These are phyloP conservation scores for Tenthredo livida DNA, from an alignment of 2,888 invertebrate genomes.

Conservation along the genomic window DNA sequence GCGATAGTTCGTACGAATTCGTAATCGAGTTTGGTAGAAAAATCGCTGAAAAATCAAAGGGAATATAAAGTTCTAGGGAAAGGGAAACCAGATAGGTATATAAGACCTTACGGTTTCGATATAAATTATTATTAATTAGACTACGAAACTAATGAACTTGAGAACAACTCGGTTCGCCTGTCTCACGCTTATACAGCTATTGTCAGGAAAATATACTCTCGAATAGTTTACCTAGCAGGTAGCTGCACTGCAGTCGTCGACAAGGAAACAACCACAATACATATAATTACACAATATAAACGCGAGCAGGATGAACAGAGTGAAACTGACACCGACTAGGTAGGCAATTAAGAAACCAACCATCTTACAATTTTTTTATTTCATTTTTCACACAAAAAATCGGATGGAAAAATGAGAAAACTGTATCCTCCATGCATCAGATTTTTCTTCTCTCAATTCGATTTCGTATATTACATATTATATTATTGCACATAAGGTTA, in stretches of 20 bases:
- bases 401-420: background rate
- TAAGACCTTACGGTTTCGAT: background rate
- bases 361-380: background rate
- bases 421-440: background rate
- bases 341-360: background rate
- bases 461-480: background rate
- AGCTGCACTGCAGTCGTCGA: background rate
- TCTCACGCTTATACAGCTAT: conserved; percentile 49
- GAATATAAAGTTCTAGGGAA: background rate
- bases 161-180: conserved; percentile 40
- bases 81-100: background rate
- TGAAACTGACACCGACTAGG: background rate
- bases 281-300: background rate
- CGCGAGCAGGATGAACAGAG: background rate
- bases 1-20: too few relatives aligned
- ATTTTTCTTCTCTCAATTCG: background rate
- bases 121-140: background rate
- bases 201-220: background rate
- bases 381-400: background rate
- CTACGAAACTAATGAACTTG: conserved; percentile 50
- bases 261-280: background rate
- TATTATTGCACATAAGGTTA: background rate
- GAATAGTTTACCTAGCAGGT: background rate
- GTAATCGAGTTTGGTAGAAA: background rate
- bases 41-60: background rate